phyloP scores from a whole-genome alignment of 2,113 vertebrate genomes.

The Isichthys henryi region DNA sequence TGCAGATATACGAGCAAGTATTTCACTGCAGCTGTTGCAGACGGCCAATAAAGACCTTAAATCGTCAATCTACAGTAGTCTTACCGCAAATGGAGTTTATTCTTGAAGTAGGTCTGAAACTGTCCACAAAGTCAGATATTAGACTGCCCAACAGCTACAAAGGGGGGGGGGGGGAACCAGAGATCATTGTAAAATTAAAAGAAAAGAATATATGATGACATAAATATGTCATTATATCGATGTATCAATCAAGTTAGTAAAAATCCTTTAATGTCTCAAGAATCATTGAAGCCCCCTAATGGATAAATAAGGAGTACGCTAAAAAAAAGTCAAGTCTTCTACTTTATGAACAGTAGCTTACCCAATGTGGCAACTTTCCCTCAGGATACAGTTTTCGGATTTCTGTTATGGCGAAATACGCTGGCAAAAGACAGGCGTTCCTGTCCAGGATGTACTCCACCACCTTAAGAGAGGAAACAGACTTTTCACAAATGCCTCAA shows the following conservation, averaged over 20 bases:
- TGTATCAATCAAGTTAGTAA: neutral
- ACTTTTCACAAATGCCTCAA: neutral
- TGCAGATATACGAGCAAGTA: neutral
- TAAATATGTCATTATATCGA: neutral
- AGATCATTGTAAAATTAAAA: neutral
- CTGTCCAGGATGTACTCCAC: slow-evolving; percentile 95
- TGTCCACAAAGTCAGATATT: slow-evolving; percentile 96
- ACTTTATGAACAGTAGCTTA: slow-evolving; percentile 43
- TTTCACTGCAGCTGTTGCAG: neutral
- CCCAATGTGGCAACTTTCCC: slow-evolving; percentile 94
- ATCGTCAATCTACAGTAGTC: slow-evolving; percentile 29
- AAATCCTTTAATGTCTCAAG: neutral
- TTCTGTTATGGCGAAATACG: slow-evolving; percentile 93
- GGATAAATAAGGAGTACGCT: neutral
- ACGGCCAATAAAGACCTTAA: neutral
- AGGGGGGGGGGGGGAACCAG: neutral
- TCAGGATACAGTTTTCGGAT: slow-evolving; percentile 95
- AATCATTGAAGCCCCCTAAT: neutral
- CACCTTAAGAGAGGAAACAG: slow-evolving; percentile 61
- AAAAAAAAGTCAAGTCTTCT: neutral
- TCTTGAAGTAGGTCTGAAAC: slow-evolving; percentile 93
- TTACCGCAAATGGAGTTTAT: slow-evolving; percentile 99
- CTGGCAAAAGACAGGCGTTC: slow-evolving; percentile 92
- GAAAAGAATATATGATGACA: neutral
- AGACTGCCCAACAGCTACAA: slow-evolving; percentile 85